A percentile compares a stretch with the other conserved stretches of the same genome.
Evolutionary conservation across 2,797 vertebrate species (phyloP).

Genomic region (Oryzias dopingdopingensis): DNA sequence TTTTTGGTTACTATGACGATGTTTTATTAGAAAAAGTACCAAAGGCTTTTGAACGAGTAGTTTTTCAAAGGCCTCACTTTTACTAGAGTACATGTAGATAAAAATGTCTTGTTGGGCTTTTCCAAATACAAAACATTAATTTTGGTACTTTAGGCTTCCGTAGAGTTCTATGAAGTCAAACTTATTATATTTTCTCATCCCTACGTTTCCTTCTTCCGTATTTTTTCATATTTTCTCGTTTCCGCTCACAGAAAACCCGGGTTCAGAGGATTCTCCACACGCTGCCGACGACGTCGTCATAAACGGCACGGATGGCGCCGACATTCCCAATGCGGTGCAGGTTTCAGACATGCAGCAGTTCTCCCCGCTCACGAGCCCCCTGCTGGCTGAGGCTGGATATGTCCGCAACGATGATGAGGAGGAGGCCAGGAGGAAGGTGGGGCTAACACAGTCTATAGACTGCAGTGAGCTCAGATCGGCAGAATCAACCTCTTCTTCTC

Average conservation of each 20-base stretch:
- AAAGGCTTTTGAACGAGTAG: no score
- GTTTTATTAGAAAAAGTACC: no score
- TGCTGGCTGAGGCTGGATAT: constrained; percentile 86
- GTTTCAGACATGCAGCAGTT: constrained; percentile 85
- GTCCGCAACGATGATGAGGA: constrained; percentile 91
- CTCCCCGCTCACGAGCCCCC: constrained; percentile 90
- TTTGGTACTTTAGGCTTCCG: no score
- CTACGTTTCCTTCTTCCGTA: background rate
- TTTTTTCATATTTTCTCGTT: background rate
- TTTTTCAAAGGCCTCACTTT: no score
- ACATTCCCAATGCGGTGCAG: constrained; percentile 71
- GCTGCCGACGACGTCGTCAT: constrained; percentile 40
- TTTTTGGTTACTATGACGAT: no score
- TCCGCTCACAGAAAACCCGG: constrained; percentile 76
- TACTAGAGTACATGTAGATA: no score
- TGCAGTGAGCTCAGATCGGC: background rate
- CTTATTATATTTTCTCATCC: constrained; percentile 1
- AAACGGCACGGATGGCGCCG: constrained; percentile 48
- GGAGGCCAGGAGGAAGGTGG: constrained; percentile 91
- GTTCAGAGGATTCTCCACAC: constrained; percentile 84
- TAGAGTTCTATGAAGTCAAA: no score
- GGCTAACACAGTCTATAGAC: background rate
- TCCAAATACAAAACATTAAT: no score
- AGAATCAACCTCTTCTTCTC: background rate
- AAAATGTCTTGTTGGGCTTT: no score